These are phyloP conservation scores for Phataginus tetradactyla DNA, from an alignment of 2,797 vertebrate species.

Conservation along the genomic window DNA sequence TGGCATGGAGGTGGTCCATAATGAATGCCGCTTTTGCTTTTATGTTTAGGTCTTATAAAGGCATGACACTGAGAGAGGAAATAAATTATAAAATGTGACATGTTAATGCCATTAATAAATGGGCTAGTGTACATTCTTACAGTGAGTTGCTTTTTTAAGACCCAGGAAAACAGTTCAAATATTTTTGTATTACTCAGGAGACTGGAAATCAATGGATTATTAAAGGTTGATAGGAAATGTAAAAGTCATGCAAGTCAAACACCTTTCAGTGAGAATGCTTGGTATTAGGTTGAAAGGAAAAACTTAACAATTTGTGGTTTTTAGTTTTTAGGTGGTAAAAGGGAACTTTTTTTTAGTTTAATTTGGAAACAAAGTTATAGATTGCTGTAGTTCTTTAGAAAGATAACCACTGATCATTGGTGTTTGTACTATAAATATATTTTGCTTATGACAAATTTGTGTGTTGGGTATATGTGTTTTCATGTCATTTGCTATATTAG, in stretches of 20 bases:
- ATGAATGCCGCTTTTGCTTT: neutral
- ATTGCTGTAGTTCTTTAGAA: constrained; percentile 29
- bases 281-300: neutral
- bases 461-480: neutral
- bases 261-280: constrained; percentile 31
- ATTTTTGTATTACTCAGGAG: constrained; percentile 2
- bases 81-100: neutral
- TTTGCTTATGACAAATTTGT: constrained; percentile 9
- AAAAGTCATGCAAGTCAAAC: neutral
- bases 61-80: neutral
- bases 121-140: neutral
- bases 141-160: constrained; percentile 11
- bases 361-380: neutral
- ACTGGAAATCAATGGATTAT: neutral
- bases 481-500: neutral
- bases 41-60: neutral
- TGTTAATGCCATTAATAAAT: neutral
- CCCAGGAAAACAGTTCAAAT: constrained; percentile 8
- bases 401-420: neutral
- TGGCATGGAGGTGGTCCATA: neutral
- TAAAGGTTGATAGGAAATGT: constrained; percentile 41
- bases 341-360: neutral
- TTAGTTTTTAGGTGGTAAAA: neutral
- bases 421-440: neutral
- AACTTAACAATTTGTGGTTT: neutral